A percentile compares a stretch with the other conserved stretches of the same genome.
These are phyloP conservation scores for Patagioenas fasciata DNA, from an alignment of 2,113 vertebrate species.

Conservation along the genomic window DNA sequence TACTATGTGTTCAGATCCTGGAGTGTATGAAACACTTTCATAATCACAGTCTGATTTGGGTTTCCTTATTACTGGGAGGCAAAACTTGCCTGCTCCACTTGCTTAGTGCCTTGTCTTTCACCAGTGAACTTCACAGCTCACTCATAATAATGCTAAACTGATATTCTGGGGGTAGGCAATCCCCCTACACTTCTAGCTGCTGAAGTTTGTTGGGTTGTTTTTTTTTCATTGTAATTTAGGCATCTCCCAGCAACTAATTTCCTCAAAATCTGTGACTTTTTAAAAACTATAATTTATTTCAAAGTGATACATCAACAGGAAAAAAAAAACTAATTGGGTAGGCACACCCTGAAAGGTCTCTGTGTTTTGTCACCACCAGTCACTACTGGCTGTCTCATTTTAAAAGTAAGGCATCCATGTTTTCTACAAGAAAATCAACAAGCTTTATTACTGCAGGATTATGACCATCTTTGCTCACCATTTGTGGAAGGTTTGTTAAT, in stretches of 20 bases:
- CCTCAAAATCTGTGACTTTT: background rate
- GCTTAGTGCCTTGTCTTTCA: background rate
- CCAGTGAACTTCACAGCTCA: background rate
- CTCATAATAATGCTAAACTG: background rate
- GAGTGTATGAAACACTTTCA: background rate
- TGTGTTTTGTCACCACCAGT: background rate
- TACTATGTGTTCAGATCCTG: background rate
- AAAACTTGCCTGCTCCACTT: background rate
- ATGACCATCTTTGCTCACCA: background rate
- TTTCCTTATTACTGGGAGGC: slow-evolving; percentile 23
- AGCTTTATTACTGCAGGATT: background rate
- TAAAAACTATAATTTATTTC: background rate
- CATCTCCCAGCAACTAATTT: background rate
- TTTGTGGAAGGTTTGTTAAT: background rate
- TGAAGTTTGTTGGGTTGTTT: background rate
- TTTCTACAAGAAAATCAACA: background rate
- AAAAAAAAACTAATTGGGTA: background rate
- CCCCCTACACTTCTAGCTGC: background rate
- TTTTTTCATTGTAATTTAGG: background rate
- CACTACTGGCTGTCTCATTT: background rate
- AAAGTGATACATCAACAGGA: background rate
- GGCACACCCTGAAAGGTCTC: background rate
- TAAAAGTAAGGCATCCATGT: background rate
- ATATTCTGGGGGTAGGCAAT: background rate
- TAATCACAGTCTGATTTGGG: slow-evolving; percentile 22